These are phyloP conservation scores for Papilio aristodemus DNA, from an alignment of 1,140 invertebrate species.

Conservation along the genomic window DNA sequence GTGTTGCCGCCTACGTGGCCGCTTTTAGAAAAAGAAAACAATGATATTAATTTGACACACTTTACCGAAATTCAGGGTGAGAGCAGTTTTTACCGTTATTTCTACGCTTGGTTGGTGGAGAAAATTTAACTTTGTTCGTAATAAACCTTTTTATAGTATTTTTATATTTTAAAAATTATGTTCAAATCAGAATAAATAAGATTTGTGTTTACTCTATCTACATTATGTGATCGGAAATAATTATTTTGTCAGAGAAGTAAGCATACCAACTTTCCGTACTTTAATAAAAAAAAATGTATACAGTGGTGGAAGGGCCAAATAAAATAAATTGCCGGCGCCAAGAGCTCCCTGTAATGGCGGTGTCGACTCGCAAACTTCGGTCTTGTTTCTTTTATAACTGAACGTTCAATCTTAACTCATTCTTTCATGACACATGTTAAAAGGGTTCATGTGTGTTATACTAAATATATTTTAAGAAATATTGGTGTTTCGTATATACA, in stretches of 20 bases:
- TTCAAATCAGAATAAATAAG: no score
- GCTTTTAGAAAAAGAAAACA: slow-evolving; percentile 64
- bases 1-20: slow-evolving; percentile 56
- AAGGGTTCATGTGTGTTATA: background rate
- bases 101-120: background rate
- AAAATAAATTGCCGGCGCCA: slow-evolving; percentile 33
- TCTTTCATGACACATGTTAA: slow-evolving; percentile 20
- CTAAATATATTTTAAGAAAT: background rate
- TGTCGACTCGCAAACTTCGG: slow-evolving; percentile 25
- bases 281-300: slow-evolving; percentile 43
- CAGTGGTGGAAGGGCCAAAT: slow-evolving; percentile 10
- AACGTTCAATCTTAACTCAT: slow-evolving; percentile 13
- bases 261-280: background rate
- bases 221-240: no score
- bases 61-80: slow-evolving; percentile 53
- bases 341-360: slow-evolving; percentile 26
- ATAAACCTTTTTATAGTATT: no score
- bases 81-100: background rate
- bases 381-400: slow-evolving; percentile 20
- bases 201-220: no score
- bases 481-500: no score
- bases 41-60: slow-evolving; percentile 60
- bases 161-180: no score
- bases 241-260: background rate
- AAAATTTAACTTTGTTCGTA: background rate